These are phyloP conservation scores for Mesoclemmys tuberculata DNA, from an alignment of 2,113 vertebrate species.

Conservation along the genomic window DNA sequence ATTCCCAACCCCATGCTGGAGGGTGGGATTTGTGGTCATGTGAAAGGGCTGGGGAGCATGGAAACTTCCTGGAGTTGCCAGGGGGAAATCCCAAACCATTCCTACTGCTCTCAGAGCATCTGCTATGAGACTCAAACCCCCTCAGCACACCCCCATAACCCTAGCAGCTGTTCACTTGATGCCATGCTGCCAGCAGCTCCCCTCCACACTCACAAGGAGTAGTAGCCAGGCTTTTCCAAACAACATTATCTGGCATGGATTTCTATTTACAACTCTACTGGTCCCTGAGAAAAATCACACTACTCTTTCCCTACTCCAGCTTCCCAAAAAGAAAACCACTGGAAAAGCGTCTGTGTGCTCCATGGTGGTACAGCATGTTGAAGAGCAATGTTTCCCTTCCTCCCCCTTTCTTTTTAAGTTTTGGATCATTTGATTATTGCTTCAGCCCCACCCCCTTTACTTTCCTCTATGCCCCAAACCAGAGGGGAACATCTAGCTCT, in stretches of 20 bases:
- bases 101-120: neutral
- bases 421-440: neutral
- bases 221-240: neutral
- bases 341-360: neutral
- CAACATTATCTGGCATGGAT: neutral
- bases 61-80: neutral
- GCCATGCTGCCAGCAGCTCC: neutral
- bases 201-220: neutral
- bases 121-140: neutral
- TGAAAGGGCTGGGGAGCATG: neutral
- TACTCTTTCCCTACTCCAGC: neutral
- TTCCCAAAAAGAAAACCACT: neutral
- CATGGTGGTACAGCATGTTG: neutral
- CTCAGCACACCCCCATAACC: neutral
- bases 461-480: neutral
- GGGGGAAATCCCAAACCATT: neutral
- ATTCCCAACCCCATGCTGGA: accelerated
- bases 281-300: neutral
- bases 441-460: neutral
- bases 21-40: neutral
- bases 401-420: neutral
- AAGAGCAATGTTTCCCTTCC: neutral
- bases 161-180: neutral
- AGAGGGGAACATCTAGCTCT: neutral
- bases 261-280: neutral